Percentiles rank a stretch among this genome's conserved stretches.
Evolutionary conservation across 2,113 vertebrate species (phyloP).

Genomic region (Poicephalus meyeri): DNA sequence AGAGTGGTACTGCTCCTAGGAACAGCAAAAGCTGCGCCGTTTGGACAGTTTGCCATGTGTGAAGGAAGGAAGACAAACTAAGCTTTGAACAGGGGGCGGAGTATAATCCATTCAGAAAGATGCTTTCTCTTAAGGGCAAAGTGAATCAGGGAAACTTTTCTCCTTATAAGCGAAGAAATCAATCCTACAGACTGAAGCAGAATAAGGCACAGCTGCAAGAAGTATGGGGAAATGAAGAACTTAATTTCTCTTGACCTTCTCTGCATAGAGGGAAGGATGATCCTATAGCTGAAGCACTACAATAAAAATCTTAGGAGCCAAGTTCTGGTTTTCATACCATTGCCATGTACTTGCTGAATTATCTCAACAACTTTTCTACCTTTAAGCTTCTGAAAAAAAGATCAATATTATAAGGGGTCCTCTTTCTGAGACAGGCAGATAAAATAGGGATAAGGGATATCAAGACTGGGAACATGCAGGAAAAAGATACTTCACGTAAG

Average conservation of each 20-base stretch:
- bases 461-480: neutral
- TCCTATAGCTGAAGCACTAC: neutral
- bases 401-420: rapidly evolving
- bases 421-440: neutral
- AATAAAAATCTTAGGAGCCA: neutral
- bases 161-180: neutral
- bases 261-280: neutral
- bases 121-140: neutral
- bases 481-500: neutral
- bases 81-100: neutral
- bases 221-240: neutral
- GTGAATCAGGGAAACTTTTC: neutral
- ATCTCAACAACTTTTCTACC: neutral
- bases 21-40: neutral
- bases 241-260: neutral
- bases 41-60: neutral
- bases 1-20: neutral
- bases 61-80: neutral
- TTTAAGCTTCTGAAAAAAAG: neutral
- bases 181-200: neutral
- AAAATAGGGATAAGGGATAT: neutral
- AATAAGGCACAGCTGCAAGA: neutral
- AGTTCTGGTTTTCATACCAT: neutral
- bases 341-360: neutral
- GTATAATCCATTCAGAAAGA: neutral